Base-by-base conservation (phyloP, 2,113 vertebrate species). In the Vanacampus margaritifer region DNA sequence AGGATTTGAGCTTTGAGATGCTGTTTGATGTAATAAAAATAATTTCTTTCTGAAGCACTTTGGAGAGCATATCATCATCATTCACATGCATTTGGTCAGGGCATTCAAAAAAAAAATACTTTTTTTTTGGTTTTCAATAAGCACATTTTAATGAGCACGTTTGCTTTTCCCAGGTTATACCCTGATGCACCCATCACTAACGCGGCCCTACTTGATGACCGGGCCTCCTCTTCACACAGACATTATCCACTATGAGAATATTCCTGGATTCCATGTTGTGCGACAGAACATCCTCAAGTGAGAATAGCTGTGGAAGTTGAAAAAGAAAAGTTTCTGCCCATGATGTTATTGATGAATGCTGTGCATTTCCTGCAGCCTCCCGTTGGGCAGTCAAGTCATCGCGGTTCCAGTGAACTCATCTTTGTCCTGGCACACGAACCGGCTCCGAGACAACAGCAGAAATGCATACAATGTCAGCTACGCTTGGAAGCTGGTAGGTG, bases 231-330 rank as follows among this genome's bases (percentile, higher is more conserved):
- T 98, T 16, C 97, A 99, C 91, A 99, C 97, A 0, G 96, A 99
- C 75, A 97, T 99, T 65, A 96, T 95, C 84, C 97, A 99, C 83
- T 99, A 98, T 0, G 97, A 99, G 90, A 99, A 98, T 57, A 98
- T 99, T 60, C 97, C 97, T 0, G 93, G 95, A 19, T 99, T 98
- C 54, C 92, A 94, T 64, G 89, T 90, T 64, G 97, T 96, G 57
- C 91, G 95, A 54, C 94, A 98, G 79, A 98, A 98, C 88, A 98
- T 99, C 84, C 94, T 99, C 63, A 94, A 95, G 97, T 98, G 51
- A 89, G 89, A 51, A 21, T 28, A 1, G 6, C 51, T 12, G 7
- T 39, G 21, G 1, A 54, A 12, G 35, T 51, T 50, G 3, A 26
- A 60, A 32, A 28, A 28, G 17, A 32, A 28, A 57, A 32, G 43